A percentile compares a stretch with the other conserved stretches of the same genome.
These are phyloP conservation scores for Sitobion miscanthi DNA, from an alignment of 1,140 invertebrate species.

Conservation along the genomic window DNA sequence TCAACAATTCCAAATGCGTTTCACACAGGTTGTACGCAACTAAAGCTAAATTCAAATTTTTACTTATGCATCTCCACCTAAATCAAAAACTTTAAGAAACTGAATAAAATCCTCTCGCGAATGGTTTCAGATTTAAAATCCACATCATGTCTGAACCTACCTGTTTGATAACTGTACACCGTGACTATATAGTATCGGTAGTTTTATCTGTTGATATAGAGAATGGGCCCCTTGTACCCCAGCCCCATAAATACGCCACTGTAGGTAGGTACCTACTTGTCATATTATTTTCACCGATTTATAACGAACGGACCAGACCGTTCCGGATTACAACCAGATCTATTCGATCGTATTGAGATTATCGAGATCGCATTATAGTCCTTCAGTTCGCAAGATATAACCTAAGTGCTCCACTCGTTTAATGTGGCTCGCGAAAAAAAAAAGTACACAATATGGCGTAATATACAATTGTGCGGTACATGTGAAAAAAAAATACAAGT, in stretches of 20 bases:
- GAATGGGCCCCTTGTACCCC: too few relatives aligned
- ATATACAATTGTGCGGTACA: background rate
- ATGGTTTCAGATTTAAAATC: constrained; percentile 24
- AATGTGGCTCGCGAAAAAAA: background rate
- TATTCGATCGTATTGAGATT: background rate
- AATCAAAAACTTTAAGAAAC: constrained; percentile 37
- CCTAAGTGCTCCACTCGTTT: background rate
- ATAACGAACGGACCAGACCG: background rate
- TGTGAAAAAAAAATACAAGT: background rate
- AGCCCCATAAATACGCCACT: too few relatives aligned
- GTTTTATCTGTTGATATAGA: too few relatives aligned
- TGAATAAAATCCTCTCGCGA: constrained; percentile 49
- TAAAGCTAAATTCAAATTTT: constrained; percentile 60
- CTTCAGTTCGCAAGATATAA: too few relatives aligned
- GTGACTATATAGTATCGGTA: too few relatives aligned
- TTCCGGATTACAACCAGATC: too few relatives aligned
- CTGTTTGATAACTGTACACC: too few relatives aligned
- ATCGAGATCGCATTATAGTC: too few relatives aligned
- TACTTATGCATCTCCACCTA: background rate
- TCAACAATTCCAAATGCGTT: constrained; percentile 49
- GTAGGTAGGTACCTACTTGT: background rate
- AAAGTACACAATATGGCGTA: background rate
- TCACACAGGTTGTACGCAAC: constrained; percentile 21
- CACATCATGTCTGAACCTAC: background rate
- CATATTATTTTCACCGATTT: background rate